These are phyloP conservation scores for Apocheima hispidaria DNA, from an alignment of 2,888 invertebrate genomes.

Conservation along the genomic window DNA sequence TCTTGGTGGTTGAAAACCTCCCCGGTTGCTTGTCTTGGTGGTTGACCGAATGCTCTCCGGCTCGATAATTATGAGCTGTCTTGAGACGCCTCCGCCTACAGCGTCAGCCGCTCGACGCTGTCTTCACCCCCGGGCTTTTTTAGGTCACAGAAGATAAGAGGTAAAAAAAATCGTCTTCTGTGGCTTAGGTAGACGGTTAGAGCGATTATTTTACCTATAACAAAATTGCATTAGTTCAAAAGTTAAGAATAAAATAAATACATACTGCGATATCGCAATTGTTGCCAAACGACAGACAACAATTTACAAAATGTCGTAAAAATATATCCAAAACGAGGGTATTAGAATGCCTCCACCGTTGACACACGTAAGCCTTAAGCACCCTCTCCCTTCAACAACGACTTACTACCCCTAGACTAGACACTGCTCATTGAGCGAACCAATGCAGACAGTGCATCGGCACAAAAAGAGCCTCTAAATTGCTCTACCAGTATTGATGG, in stretches of 20 bases:
- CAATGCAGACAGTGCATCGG: background rate
- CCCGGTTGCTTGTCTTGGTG: too few relatives aligned
- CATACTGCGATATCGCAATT: constrained; percentile 19
- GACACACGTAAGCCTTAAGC: constrained; percentile 34
- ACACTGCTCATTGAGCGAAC: background rate
- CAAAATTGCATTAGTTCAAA: background rate
- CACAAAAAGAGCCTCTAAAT: background rate
- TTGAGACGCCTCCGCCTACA: too few relatives aligned
- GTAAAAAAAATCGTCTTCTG: too few relatives aligned
- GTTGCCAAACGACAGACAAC: constrained; percentile 21
- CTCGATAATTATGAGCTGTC: too few relatives aligned
- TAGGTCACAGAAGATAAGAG: too few relatives aligned
- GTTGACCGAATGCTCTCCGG: too few relatives aligned
- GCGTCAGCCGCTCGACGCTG: too few relatives aligned
- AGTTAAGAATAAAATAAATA: constrained; percentile 4
- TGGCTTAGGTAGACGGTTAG: too few relatives aligned
- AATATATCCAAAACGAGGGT: constrained; percentile 33
- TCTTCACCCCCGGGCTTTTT: too few relatives aligned
- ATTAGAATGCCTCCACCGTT: constrained; percentile 34
- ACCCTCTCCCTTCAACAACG: constrained; percentile 20
- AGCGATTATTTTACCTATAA: too few relatives aligned
- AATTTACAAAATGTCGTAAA: constrained; percentile 28
- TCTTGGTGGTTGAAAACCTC: too few relatives aligned
- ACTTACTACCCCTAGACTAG: background rate
- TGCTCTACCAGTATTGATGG: background rate